Base-by-base conservation (phyloP, 1,140 invertebrate species). In the Drosophila sucinea region DNA sequence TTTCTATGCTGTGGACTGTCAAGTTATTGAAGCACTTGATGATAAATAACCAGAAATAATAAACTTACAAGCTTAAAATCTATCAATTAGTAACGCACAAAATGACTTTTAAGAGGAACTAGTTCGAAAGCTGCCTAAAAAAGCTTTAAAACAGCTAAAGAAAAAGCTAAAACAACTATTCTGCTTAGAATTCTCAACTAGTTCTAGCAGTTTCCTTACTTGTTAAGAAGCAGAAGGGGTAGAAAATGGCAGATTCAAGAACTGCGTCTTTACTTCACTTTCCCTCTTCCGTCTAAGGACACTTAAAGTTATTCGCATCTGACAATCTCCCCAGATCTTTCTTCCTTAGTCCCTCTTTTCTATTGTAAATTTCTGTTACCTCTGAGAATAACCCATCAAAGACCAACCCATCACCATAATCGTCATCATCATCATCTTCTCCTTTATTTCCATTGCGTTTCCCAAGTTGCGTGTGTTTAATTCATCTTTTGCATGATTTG, bases 401-500 rank as follows among this genome's bases (percentile, higher is more conserved):
- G 10, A 55, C 32, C 33, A 35, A 35, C 33, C 35, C 35, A 57
- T 35, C 44, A n/a, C 23, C n/a, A 33, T 60, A 55, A 17, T 63
- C 60, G 38, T 73, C 56, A 38, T 30, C 44, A 67, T 64, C 61
- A 61, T 33, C 35, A 54, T 60, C 61, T 64, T 70, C 65, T 32
- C 3, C 29, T 17, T 4, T 41, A 32, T 54, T 27, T 30, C 30
- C 25, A 41, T 47, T 4, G 29, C 5, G 8, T 33, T 29, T 56
- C 32, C 61, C 60, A 35, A 30, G 58, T 74, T 77, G 75, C 75
- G 71, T 74, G 67, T 67, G 67, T 70, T 66, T 68, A 40, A 57
- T 65, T 65, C 35, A 29, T 25, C 56, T 61, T 70, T 73, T 75
- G 68, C 76, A 65, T 76, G 77, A 75, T 71, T 40, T 25, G 67